Evolutionary conservation across 2,113 vertebrate genomes (phyloP), one percentile per base, ranked within the genome.

Genomic region (Cygnus buccinator): DNA sequence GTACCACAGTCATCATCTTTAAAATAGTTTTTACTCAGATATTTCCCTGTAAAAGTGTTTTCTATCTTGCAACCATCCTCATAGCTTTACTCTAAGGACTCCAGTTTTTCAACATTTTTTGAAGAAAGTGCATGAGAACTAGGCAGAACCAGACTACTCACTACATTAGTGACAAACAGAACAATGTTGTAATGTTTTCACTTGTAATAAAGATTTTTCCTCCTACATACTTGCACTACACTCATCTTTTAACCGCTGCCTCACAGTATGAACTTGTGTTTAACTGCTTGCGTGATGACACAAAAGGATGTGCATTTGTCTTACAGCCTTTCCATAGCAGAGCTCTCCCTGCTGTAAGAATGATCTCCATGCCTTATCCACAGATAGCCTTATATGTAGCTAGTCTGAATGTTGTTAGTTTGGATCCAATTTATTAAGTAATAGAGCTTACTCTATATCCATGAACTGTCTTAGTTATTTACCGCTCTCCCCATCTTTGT

Each of bases 381-480:
- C 12, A 74, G 31, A 41, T 3, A 84, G 35, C 9, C 20, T 23
- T 50, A 10, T 26, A 67, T 87, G 67, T 67, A 90, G 65, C 58
- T 90, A 9, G 44, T 84, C 68, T 33, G 35, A 92, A n/a, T 55
- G 75, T 5, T 59, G 50, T 29, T 88, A 80, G n/a, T 43, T 57
- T 92, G 46, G 52, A 92, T 78, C 10, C 29, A 88, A 57, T 82
- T 91, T 84, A 87, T 73, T 89, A 93, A 89, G 63, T 83, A 91
- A 84, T 17, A 83, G 35, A 90, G 79, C 33, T 90, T 84, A 84
- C 20, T 81, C 79, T 72, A 46, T 71, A 84, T 68, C 83, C 70
- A 63, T 58, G 48, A 94, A 67, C 61, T 75, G 65, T 67, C 87
- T 92, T 74, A 88, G 92, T 94, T 76, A 93, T 95, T 95, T 96